Conservation (phyloP, 2,113 vertebrate species). For the Vulpes ferrilata region DNA sequence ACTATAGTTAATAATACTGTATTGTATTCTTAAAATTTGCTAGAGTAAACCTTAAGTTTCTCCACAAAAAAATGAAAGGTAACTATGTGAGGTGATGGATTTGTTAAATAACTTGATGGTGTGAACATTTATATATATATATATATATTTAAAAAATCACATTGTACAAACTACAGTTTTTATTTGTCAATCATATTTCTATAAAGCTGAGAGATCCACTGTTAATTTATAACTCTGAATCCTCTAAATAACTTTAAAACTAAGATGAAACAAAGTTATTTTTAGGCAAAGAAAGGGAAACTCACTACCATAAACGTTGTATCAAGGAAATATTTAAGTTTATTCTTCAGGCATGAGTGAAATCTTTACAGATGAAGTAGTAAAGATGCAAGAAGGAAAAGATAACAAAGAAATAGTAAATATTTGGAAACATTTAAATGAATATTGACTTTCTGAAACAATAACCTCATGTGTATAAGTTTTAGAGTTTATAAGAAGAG, state of each 20-base stretch:
- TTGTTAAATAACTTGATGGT: neutral
- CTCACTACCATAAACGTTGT: neutral
- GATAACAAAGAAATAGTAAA: neutral
- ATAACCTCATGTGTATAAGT: neutral
- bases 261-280: neutral
- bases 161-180: neutral
- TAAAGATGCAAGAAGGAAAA: neutral
- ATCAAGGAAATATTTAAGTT: neutral
- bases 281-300: slow-evolving; percentile 5
- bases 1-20: neutral
- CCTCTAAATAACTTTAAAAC: neutral
- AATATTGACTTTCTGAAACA: neutral
- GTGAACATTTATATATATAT: neutral
- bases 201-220: neutral
- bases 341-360: neutral
- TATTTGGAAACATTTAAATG: neutral
- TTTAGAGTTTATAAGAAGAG: neutral
- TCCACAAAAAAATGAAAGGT: neutral
- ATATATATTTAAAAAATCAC: neutral
- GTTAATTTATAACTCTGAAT: neutral
- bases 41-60: neutral
- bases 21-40: no score
- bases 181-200: neutral
- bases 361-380: neutral
- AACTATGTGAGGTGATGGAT: neutral